Conservation (phyloP, 2,113 vertebrate genomes). For the Elephantulus edwardii region DNA sequence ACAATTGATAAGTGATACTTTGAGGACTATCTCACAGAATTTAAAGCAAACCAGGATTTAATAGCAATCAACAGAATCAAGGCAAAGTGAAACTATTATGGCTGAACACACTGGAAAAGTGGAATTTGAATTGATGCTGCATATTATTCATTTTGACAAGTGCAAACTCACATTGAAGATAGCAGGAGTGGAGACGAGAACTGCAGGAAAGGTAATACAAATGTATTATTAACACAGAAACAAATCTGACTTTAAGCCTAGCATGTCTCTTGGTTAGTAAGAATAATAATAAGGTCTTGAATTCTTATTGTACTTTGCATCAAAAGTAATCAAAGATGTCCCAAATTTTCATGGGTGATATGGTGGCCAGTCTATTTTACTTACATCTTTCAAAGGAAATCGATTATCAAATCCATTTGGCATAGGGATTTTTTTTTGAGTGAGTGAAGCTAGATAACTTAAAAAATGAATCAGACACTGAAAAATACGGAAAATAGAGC, state of each 20-base stretch:
- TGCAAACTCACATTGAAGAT: constrained; percentile 86
- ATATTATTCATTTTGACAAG: constrained; percentile 89
- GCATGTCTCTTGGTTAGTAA: constrained; percentile 64
- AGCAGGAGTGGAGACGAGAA: constrained; percentile 79
- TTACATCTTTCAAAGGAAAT: constrained; percentile 36
- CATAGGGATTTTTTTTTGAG: neutral
- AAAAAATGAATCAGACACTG: neutral
- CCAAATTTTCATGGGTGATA: constrained; percentile 10
- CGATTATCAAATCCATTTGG: constrained; percentile 8
- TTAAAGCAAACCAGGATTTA: constrained; percentile 86
- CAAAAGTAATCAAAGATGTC: constrained; percentile 47
- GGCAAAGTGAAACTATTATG: constrained; percentile 84
- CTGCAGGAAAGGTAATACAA: constrained; percentile 82
- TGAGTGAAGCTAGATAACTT: neutral
- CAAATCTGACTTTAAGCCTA: constrained; percentile 80
- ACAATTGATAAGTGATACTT: constrained; percentile 84
- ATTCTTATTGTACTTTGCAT: constrained; percentile 72
- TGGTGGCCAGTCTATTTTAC: neutral
- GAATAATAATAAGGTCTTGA: constrained; percentile 79
- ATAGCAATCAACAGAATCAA: constrained; percentile 87
- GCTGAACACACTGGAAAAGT: constrained; percentile 84
- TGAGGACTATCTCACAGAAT: constrained; percentile 83
- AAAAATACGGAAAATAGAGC: neutral
- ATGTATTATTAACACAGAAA: constrained; percentile 84
- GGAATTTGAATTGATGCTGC: constrained; percentile 85